Base-by-base conservation (phyloP, 2,113 vertebrate genomes). In the Mugil cephalus region DNA sequence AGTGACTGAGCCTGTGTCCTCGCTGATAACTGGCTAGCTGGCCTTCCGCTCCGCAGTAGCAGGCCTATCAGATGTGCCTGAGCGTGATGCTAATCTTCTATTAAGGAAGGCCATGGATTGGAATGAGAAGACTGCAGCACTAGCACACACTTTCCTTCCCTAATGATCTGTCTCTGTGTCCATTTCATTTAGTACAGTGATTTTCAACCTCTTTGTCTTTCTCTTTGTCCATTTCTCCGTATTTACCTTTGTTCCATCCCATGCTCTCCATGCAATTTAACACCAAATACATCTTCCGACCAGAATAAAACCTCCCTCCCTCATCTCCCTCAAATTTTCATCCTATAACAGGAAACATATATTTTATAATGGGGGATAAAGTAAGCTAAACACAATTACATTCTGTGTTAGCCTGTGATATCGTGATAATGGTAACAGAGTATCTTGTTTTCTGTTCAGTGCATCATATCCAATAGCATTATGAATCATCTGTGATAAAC, bases 11-110 rank as follows among this genome's bases (percentile, higher is more conserved):
- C 24, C 85, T 78, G 85, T 83, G 80, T 89, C 84, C 85, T 77
- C 62, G 18, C 83, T 87, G 88, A 88, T 92, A 90, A 88, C 83
- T 85, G 86, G 80, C 82, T 82, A 48, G 84, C 85, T 68, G 78
- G 82, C 86, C 88, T 75, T 84, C 83, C 36, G 70, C 70, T 87
- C 72, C 65, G 58, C 77, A 60, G 77, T 61, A 58, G 58, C 69
- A 1, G 21, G 51, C 82, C 85, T 73, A 91, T 92, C 90, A 84
- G 89, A 91, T 90, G 77, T 86, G 87, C 87, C 78, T 68, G 75
- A 84, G 87, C 87, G 78, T 83, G 87, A 90, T 89, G 85, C 85
- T 91, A 87, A 90, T 90, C 91, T 30, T 90, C 80, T 68, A 86
- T 81, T 87, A 83, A 83, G 87, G 83, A 87, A 34, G 64, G 74